A percentile compares a stretch with the other conserved stretches of the same genome.
Conservation (phyloP, 1,140 invertebrate genomes). For the Fragariocoptes setiger region DNA sequence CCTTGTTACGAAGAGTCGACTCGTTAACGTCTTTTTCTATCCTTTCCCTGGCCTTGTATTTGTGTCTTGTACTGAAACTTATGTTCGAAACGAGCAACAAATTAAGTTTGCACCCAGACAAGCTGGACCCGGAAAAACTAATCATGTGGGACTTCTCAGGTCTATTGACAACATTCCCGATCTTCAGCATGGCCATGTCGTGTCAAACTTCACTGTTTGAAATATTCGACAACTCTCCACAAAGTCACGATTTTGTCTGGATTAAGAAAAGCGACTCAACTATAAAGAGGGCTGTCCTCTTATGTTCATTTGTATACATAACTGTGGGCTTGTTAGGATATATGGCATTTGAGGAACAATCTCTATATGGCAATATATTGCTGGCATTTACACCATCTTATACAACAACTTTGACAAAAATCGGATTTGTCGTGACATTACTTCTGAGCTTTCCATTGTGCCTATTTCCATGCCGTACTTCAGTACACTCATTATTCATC, state of each 20-base stretch:
- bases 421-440: constrained; percentile 72
- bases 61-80: constrained; percentile 18
- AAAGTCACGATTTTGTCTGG: constrained; percentile 37
- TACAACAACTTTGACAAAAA: constrained; percentile 51
- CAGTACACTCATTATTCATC: constrained; percentile 63
- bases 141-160: constrained; percentile 51
- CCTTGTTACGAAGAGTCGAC: constrained; percentile 58
- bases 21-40: constrained; percentile 56
- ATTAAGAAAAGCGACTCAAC: constrained; percentile 59
- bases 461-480: constrained; percentile 76
- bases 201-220: constrained; percentile 91
- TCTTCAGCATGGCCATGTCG: constrained; percentile 72
- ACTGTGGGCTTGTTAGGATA: constrained; percentile 72
- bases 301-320: constrained; percentile 44
- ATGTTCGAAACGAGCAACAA: constrained; percentile 9
- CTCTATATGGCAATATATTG: constrained; percentile 45
- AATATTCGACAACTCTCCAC: constrained; percentile 39
- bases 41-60: constrained; percentile 56
- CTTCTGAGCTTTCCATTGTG: constrained; percentile 82
- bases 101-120: constrained; percentile 29
- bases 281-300: constrained; percentile 52
- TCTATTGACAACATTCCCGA: constrained; percentile 58
- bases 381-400: constrained; percentile 44
- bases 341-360: constrained; percentile 46
- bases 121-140: constrained; percentile 25